Evolutionary conservation across 2,113 vertebrate genomes (phyloP).

Genomic region (Origma solitaria): DNA sequence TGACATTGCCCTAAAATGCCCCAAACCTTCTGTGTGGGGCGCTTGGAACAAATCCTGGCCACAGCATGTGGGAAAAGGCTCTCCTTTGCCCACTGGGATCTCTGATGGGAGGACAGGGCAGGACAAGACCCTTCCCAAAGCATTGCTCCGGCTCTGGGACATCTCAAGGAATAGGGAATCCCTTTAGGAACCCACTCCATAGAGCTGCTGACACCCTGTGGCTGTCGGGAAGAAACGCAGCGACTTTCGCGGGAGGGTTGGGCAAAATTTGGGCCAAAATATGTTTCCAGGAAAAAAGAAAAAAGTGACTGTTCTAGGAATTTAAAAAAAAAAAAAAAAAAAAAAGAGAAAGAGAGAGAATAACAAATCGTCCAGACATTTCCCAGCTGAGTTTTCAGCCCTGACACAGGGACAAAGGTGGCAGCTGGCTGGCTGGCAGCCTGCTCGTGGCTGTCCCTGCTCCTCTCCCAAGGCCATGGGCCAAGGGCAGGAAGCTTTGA

Average conservation of each 20-base stretch:
- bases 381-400: background rate
- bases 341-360: too few relatives aligned
- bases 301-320: background rate
- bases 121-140: background rate
- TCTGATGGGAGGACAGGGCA: background rate
- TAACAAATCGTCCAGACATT: background rate
- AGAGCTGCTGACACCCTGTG: constrained; percentile 65
- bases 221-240: background rate
- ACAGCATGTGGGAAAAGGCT: background rate
- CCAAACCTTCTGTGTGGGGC: rapidly evolving
- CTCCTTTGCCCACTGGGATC: background rate
- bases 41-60: background rate
- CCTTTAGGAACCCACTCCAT: background rate
- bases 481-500: background rate
- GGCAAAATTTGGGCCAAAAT: background rate
- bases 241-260: background rate
- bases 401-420: background rate
- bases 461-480: background rate
- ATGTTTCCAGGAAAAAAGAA: constrained; percentile 10
- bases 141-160: background rate
- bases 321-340: background rate
- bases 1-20: background rate
- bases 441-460: background rate
- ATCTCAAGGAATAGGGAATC: background rate
- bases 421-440: constrained; percentile 2